Conservation (phyloP, 2,113 vertebrate genomes). For the Charadrius vociferus region DNA sequence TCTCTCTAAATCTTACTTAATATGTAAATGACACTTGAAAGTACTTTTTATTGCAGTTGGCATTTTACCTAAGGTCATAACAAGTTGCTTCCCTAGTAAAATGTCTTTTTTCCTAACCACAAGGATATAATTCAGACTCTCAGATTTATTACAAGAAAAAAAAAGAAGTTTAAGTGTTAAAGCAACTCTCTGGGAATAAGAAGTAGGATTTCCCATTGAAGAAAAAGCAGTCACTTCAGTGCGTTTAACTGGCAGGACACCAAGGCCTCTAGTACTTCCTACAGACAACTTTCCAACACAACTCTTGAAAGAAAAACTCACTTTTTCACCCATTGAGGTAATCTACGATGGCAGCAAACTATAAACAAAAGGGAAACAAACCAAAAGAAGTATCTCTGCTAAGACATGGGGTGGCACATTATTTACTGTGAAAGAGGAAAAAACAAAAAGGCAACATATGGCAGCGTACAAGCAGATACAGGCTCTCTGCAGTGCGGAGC, state of each 20-base stretch:
- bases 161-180: background rate
- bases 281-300: conserved; percentile 26
- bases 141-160: background rate
- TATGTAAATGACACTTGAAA: conserved; percentile 71
- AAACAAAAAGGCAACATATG: background rate
- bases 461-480: background rate
- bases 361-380: background rate
- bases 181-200: conserved; percentile 46
- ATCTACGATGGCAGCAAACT: background rate
- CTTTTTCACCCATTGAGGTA: background rate
- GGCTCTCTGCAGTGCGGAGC: accelerated
- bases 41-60: conserved; percentile 68
- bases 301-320: background rate
- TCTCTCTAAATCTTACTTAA: conserved; percentile 68
- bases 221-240: conserved; percentile 36
- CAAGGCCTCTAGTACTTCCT: conserved; percentile 22
- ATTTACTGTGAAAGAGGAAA: background rate
- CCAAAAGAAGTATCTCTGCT: background rate
- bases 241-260: conserved; percentile 12
- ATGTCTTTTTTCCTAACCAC: conserved; percentile 64
- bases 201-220: conserved; percentile 58
- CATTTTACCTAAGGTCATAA: conserved; percentile 64
- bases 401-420: background rate
- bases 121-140: conserved; percentile 63
- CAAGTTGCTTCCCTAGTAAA: conserved; percentile 72